Conservation (phyloP, 2,113 vertebrate species). For the Indri indri region DNA sequence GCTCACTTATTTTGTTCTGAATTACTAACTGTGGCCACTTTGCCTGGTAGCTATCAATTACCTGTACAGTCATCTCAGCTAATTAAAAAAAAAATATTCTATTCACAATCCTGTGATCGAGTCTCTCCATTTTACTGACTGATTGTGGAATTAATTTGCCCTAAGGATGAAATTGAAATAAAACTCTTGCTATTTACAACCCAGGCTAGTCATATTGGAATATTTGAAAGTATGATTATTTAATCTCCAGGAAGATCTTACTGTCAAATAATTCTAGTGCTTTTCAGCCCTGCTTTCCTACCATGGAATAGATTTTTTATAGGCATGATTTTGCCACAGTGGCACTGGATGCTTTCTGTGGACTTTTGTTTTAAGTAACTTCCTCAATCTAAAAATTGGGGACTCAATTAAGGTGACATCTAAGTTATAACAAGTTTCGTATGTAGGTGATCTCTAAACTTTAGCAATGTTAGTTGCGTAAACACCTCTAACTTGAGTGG, state of each 20-base stretch:
- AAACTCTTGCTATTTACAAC: not conserved
- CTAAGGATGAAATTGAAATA: not conserved
- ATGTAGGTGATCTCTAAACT: not conserved
- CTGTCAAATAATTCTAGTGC: not conserved
- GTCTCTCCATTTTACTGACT: not conserved
- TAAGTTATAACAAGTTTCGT: not conserved
- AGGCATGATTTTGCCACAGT: not conserved
- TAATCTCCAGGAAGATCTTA: not conserved
- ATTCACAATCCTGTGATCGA: not conserved
- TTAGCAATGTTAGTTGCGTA: not conserved
- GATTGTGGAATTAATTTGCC: not conserved
- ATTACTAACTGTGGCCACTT: slow-evolving; percentile 18
- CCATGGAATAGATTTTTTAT: not conserved
- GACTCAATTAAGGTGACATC: not conserved
- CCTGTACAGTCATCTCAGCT: not conserved
- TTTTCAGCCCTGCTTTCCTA: not conserved
- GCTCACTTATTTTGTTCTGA: not conserved
- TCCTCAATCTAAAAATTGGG: not conserved
- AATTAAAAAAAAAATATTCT: slow-evolving; percentile 21
- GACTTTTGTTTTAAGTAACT: not conserved
- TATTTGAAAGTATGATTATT: not conserved
- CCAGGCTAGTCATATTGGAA: not conserved
- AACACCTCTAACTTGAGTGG: not conserved
- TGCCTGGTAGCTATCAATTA: not conserved
- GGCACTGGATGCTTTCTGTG: not conserved